Percentiles rank a stretch among this genome's conserved stretches.
Conservation (phyloP, 2,113 vertebrate species). For the Herpailurus yagouaroundi region DNA sequence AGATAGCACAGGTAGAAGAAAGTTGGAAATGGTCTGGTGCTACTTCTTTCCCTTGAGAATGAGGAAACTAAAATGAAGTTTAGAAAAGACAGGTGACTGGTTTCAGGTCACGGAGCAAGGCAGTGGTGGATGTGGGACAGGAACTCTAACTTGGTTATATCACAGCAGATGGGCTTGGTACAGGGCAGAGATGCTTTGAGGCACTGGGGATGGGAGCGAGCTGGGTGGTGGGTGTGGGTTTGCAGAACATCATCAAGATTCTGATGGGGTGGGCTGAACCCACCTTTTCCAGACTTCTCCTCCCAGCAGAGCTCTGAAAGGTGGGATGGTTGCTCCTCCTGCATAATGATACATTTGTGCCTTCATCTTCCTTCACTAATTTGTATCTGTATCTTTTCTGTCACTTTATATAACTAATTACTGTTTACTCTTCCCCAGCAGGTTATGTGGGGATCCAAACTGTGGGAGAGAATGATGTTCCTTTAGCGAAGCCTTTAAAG, state of each 20-base stretch:
- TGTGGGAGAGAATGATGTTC: slow-evolving; percentile 36
- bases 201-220: background rate
- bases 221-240: background rate
- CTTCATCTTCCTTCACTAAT: slow-evolving; percentile 66
- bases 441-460: slow-evolving; percentile 37
- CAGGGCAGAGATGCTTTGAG: background rate
- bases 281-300: background rate
- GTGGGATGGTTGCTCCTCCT: slow-evolving; percentile 47
- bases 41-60: background rate
- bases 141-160: background rate
- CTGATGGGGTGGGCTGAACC: background rate
- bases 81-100: background rate
- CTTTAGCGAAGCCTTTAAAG: slow-evolving; percentile 28
- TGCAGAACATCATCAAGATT: background rate
- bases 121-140: background rate
- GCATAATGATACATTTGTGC: slow-evolving; percentile 39
- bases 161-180: background rate
- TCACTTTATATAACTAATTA: slow-evolving; percentile 75
- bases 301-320: background rate
- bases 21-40: background rate
- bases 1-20: background rate
- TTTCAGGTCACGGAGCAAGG: background rate
- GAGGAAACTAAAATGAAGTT: background rate
- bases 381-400: slow-evolving; percentile 70
- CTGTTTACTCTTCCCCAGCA: slow-evolving; percentile 58